A percentile compares a stretch with the other conserved stretches of the same genome.
Evolutionary conservation across 2,888 invertebrate genomes (phyloP).

Genomic region (Scrobipalpa costella): DNA sequence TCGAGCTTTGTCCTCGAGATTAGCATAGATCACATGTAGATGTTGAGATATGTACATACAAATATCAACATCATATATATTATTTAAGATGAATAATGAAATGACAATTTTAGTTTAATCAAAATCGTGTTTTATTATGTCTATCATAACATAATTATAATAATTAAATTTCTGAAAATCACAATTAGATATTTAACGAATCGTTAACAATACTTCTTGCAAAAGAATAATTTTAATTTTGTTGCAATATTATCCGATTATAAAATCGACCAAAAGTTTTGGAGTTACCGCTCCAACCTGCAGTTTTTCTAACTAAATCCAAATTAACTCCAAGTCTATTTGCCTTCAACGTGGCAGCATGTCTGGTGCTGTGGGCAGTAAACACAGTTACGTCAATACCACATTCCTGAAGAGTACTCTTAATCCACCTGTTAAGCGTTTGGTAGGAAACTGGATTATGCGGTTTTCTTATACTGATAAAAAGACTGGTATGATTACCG

Average conservation of each 20-base stretch:
- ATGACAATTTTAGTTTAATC: too few species aligned
- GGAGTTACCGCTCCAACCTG: background rate
- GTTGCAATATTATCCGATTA: background rate
- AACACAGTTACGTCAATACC: slow-evolving; percentile 2
- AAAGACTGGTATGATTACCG: background rate
- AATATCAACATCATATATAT: too few species aligned
- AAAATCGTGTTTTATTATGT: too few species aligned
- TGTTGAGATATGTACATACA: too few species aligned
- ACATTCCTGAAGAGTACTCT: background rate
- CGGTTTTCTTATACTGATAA: background rate
- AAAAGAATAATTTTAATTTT: too few species aligned
- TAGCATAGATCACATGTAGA: too few species aligned
- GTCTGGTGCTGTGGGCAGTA: slow-evolving; percentile 7
- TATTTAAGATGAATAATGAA: too few species aligned
- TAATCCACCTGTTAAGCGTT: slow-evolving; percentile 12
- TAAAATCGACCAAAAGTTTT: background rate
- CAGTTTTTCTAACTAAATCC: slow-evolving; percentile 2
- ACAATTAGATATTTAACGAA: too few species aligned
- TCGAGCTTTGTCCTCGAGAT: too few species aligned
- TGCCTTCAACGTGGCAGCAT: slow-evolving; percentile 3
- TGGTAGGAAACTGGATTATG: background rate
- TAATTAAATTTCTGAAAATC: too few species aligned
- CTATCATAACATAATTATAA: too few species aligned
- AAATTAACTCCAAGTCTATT: background rate
- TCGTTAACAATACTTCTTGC: too few species aligned